These are phyloP conservation scores for Amaurobius ferox DNA, from an alignment of 2,888 invertebrate genomes.

Conservation along the genomic window DNA sequence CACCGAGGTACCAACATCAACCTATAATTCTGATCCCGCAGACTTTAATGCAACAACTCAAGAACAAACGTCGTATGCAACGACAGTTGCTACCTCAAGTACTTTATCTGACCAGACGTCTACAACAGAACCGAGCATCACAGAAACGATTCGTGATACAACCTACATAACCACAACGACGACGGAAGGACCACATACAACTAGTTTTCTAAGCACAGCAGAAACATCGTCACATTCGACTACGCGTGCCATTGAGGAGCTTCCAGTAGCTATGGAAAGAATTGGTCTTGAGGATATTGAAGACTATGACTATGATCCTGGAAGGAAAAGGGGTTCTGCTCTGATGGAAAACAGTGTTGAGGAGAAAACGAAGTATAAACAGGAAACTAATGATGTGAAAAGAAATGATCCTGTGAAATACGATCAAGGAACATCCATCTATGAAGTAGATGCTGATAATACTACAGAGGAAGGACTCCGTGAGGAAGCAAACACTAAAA, in stretches of 20 bases:
- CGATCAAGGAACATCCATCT: neutral
- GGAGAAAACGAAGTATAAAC: conserved; percentile 33
- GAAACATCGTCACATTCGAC: neutral
- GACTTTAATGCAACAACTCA: neutral
- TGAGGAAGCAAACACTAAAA: neutral
- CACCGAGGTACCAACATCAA: neutral
- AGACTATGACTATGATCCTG: conserved; percentile 62
- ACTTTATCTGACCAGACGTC: conserved; percentile 19
- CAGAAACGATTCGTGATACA: conserved; percentile 28
- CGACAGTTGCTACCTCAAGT: neutral
- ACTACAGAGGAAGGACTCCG: neutral
- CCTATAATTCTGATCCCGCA: neutral
- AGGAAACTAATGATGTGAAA: conserved; percentile 18
- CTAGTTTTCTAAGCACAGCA: neutral
- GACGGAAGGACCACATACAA: neutral
- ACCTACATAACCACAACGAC: conserved; percentile 29
- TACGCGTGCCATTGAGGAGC: neutral
- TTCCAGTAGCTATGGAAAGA: conserved; percentile 52
- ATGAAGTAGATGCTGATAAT: neutral
- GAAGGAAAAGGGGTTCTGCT: conserved; percentile 28
- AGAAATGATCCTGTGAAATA: neutral
- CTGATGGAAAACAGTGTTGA: conserved; percentile 51
- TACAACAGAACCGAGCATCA: conserved; percentile 49
- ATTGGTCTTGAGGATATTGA: conserved; percentile 57
- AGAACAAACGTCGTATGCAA: conserved; percentile 5